Evolutionary conservation across 2,797 vertebrate genomes (phyloP).

Genomic region (Carduelis carduelis): DNA sequence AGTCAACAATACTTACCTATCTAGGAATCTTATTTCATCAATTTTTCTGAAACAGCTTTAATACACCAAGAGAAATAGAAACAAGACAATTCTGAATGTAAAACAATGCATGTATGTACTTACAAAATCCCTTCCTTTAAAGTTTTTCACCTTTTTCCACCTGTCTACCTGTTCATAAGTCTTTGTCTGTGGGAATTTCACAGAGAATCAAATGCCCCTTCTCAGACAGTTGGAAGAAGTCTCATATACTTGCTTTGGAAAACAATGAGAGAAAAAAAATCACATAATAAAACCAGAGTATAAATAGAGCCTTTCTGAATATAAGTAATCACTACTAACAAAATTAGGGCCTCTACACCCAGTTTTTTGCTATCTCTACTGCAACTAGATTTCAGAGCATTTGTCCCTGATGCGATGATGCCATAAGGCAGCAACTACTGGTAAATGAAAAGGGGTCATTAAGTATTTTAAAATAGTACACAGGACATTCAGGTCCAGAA

Average conservation of each 20-base stretch:
- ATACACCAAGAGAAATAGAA: neutral
- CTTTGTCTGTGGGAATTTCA: neutral
- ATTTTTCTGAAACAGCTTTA: neutral
- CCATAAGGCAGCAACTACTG: neutral
- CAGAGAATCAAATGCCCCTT: accelerated
- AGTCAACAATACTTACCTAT: neutral
- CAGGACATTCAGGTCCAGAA: neutral
- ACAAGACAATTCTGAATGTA: neutral
- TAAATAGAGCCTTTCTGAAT: neutral
- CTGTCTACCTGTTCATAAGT: neutral
- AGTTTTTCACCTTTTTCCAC: neutral
- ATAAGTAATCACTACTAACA: neutral
- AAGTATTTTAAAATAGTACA: neutral
- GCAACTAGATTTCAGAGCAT: neutral
- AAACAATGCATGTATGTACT: neutral
- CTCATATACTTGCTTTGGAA: neutral
- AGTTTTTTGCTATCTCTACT: neutral
- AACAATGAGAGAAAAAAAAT: neutral
- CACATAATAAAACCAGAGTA: neutral
- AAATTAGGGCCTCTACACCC: neutral
- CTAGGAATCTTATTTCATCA: neutral
- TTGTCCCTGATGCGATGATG: neutral
- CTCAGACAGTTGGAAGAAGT: neutral
- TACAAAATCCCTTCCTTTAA: neutral
- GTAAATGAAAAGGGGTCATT: neutral